Percentiles rank a stretch among this genome's conserved stretches.
Conservation (phyloP, 1,140 invertebrate species). For the Ectropis grisescens region DNA sequence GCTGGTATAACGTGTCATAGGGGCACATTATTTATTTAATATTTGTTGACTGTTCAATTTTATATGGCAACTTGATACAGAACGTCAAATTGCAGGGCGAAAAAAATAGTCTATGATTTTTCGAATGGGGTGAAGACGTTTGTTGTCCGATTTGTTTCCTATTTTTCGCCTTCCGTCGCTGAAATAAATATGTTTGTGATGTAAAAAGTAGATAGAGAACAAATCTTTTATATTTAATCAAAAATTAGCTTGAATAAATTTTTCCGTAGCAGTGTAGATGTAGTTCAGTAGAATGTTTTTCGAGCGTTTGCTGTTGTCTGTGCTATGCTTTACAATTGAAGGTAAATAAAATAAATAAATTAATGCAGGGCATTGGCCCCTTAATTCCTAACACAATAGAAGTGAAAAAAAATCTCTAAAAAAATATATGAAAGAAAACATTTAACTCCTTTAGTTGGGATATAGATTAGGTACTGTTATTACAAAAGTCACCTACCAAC, state of each 20-base stretch:
- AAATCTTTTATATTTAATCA: slow-evolving; percentile 53
- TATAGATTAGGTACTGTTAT: no score
- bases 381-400: no score
- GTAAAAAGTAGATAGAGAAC: slow-evolving; percentile 50
- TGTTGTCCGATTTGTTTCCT: slow-evolving; percentile 59
- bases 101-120: slow-evolving; percentile 53
- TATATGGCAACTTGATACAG: no score
- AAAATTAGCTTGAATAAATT: slow-evolving; percentile 36
- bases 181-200: slow-evolving; percentile 44
- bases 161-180: slow-evolving; percentile 56
- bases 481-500: no score
- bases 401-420: no score
- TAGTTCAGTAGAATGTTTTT: slow-evolving; percentile 59
- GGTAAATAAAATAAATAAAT: slow-evolving; percentile 37
- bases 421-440: no score
- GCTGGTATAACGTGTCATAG: no score
- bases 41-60: no score
- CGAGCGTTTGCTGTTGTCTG: slow-evolving; percentile 50
- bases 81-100: neutral
- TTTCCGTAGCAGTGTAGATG: slow-evolving; percentile 53
- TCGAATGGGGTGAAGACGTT: slow-evolving; percentile 52
- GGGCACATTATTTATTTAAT: no score
- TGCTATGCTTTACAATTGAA: slow-evolving; percentile 57
- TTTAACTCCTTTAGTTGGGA: no score
- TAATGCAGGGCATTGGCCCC: no score